Percentiles rank a stretch among this genome's conserved stretches.
Evolutionary conservation across 2,113 vertebrate species (phyloP).

Genomic region (Machaerirhynchus nigripectus): DNA sequence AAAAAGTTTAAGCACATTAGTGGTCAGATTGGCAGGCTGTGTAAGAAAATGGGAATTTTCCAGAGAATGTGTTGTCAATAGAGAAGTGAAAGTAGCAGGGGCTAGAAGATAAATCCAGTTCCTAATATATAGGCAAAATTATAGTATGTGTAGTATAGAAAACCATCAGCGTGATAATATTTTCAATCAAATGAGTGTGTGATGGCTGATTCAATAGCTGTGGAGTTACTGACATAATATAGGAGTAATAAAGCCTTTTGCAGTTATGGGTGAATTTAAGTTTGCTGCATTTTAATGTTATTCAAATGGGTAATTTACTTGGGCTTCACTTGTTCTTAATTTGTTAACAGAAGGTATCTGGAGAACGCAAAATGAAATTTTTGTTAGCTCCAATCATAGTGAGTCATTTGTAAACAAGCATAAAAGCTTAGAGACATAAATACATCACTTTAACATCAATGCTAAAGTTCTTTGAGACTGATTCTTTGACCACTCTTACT

Average conservation of each 20-base stretch:
- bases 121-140: background rate
- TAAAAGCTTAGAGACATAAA: background rate
- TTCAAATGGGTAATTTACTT: background rate
- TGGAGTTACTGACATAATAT: background rate
- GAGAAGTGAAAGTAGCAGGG: background rate
- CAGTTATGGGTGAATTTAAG: background rate
- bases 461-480: background rate
- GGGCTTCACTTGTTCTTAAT: background rate
- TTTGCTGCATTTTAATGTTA: background rate
- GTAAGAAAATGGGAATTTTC: background rate
- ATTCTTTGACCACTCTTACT: background rate
- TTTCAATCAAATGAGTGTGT: background rate
- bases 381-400: background rate
- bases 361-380: background rate
- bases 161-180: background rate
- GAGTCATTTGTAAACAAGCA: background rate
- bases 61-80: background rate
- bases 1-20: background rate
- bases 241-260: background rate
- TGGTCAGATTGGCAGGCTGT: background rate
- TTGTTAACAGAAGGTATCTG: background rate
- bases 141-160: background rate
- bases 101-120: background rate
- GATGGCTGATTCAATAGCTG: background rate
- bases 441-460: background rate